Evolutionary conservation across 2,113 vertebrate species (phyloP).

Genomic region (Eolophus roseicapilla): DNA sequence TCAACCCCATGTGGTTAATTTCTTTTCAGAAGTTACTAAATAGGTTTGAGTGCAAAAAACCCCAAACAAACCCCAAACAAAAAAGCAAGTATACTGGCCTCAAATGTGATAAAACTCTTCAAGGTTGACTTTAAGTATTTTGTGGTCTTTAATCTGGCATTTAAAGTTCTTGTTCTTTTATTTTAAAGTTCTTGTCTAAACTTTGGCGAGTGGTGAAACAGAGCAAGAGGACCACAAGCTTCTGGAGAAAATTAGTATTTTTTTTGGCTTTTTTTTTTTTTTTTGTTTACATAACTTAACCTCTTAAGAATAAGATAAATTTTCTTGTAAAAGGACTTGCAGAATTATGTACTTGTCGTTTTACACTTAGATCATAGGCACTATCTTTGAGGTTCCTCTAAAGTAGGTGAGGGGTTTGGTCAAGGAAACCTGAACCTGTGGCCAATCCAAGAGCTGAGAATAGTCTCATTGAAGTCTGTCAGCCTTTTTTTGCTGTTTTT

Average conservation of each 20-base stretch:
- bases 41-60: neutral
- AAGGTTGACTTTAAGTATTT: neutral
- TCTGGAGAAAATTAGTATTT: accelerated
- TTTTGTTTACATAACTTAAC: neutral
- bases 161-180: neutral
- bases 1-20: accelerated
- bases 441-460: neutral
- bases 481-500: neutral
- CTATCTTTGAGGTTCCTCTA: accelerated
- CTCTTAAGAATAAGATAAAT: accelerated
- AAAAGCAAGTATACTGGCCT: neutral
- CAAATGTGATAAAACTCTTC: neutral
- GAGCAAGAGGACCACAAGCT: neutral
- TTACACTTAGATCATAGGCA: neutral
- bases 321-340: neutral
- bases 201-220: neutral
- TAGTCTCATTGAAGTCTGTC: neutral
- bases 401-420: neutral
- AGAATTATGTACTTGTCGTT: neutral
- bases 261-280: no score
- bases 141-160: neutral
- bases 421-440: neutral
- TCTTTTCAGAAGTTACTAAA: neutral
- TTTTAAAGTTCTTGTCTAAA: neutral
- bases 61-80: no score